phyloP scores from a whole-genome alignment of 2,888 invertebrate species.

The Tetranychus truncatus region DNA sequence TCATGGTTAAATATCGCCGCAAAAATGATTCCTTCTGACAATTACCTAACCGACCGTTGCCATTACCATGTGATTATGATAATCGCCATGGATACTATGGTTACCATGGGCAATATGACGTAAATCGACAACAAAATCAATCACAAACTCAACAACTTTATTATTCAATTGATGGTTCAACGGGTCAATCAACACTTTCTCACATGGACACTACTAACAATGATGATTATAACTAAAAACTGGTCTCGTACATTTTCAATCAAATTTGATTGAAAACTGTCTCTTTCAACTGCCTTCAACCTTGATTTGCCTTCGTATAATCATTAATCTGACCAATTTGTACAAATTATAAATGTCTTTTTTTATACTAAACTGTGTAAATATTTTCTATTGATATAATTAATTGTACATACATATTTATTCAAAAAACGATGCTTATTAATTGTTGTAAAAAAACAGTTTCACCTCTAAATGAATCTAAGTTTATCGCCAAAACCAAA shows the following conservation, averaged over 20 bases:
- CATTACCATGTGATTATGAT: background rate
- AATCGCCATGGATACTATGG: background rate
- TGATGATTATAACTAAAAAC: background rate
- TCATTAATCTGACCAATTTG: background rate
- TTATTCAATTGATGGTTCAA: background rate
- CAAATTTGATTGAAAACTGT: background rate
- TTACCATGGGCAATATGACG: background rate
- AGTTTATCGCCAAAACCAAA: no score
- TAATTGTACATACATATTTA: no score
- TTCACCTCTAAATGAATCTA: no score
- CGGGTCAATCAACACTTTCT: background rate
- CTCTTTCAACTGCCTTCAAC: background rate
- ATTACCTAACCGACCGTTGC: background rate
- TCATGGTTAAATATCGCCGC: background rate
- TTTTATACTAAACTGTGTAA: no score
- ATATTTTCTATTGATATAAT: no score
- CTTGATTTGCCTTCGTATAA: background rate
- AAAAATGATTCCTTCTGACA: constrained; percentile 5
- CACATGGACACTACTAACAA: background rate
- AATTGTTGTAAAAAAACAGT: no score
- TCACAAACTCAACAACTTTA: background rate
- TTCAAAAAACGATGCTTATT: no score
- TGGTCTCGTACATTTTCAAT: background rate
- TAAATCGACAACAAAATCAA: background rate
- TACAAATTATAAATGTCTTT: no score